These are phyloP conservation scores for Falco biarmicus DNA, from an alignment of 2,797 vertebrate genomes.

Conservation along the genomic window DNA sequence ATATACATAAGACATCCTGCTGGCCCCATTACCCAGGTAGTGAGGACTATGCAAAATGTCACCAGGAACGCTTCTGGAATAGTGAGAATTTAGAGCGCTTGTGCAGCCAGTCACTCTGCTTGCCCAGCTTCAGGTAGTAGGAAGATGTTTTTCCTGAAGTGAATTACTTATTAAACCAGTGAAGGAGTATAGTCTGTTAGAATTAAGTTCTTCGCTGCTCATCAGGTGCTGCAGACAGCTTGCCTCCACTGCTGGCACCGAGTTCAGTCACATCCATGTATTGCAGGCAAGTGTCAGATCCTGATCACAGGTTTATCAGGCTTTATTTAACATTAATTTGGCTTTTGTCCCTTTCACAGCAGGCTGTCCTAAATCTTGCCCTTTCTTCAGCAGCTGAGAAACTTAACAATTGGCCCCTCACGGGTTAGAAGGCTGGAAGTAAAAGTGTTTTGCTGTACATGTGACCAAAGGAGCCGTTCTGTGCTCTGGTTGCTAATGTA, in stretches of 20 bases:
- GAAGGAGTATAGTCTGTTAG: neutral
- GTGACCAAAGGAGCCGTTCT: neutral
- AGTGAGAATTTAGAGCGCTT: neutral
- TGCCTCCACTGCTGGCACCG: neutral
- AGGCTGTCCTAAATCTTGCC: neutral
- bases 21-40: neutral
- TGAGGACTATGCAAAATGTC: neutral
- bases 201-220: neutral
- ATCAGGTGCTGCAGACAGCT: neutral
- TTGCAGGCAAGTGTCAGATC: neutral
- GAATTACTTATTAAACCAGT: neutral
- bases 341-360: neutral
- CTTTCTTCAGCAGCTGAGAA: neutral
- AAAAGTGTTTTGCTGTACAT: neutral
- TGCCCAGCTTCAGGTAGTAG: neutral
- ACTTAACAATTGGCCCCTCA: neutral
- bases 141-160: neutral
- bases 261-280: neutral
- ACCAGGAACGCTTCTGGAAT: accelerated
- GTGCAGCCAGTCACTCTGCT: neutral
- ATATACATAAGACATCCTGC: neutral
- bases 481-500: neutral
- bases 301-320: neutral
- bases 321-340: neutral
- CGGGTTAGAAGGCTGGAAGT: neutral